phyloP scores from a whole-genome alignment of 2,113 vertebrate species.

The Lipophrys pholis region DNA sequence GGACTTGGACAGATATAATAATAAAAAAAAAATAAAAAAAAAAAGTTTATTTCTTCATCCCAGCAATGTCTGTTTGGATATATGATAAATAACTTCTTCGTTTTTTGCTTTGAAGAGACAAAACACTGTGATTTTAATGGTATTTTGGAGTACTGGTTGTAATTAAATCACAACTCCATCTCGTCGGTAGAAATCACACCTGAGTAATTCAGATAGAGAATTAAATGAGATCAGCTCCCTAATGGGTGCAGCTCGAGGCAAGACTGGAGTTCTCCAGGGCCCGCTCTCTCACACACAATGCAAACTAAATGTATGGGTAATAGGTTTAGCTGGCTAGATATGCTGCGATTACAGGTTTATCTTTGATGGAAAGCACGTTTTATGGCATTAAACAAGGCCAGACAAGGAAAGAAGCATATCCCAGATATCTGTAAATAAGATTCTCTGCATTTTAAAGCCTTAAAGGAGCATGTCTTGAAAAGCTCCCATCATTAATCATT shows the following conservation, averaged over 20 bases:
- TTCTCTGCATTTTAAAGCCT: conserved; percentile 52
- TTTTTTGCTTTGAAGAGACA: neutral
- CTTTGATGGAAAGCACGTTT: conserved; percentile 66
- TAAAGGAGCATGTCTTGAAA: conserved; percentile 43
- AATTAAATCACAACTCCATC: conserved; percentile 70
- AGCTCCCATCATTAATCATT: conserved; percentile 60
- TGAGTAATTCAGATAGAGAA: conserved; percentile 59
- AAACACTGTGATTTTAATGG: conserved; percentile 17
- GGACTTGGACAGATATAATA: conserved; percentile 14
- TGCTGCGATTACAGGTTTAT: conserved; percentile 63
- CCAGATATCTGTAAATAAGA: conserved; percentile 64
- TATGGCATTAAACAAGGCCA: conserved; percentile 55
- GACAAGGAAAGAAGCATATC: conserved; percentile 41
- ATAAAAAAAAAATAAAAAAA: conserved; percentile 67
- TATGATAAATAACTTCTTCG: conserved; percentile 7
- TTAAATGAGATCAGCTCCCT: conserved; percentile 58
- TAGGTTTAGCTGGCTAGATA: conserved; percentile 61
- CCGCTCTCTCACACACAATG: conserved; percentile 49
- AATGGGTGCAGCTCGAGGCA: conserved; percentile 45
- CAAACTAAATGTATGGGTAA: conserved; percentile 67
- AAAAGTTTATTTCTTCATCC: conserved; percentile 5
- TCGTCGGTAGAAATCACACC: conserved; percentile 68
- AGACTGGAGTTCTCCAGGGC: conserved; percentile 33
- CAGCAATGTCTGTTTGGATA: conserved; percentile 14
- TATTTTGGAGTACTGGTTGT: conserved; percentile 30